Evolutionary conservation across 2,113 vertebrate genomes (phyloP).

Genomic region (Upupa epops): DNA sequence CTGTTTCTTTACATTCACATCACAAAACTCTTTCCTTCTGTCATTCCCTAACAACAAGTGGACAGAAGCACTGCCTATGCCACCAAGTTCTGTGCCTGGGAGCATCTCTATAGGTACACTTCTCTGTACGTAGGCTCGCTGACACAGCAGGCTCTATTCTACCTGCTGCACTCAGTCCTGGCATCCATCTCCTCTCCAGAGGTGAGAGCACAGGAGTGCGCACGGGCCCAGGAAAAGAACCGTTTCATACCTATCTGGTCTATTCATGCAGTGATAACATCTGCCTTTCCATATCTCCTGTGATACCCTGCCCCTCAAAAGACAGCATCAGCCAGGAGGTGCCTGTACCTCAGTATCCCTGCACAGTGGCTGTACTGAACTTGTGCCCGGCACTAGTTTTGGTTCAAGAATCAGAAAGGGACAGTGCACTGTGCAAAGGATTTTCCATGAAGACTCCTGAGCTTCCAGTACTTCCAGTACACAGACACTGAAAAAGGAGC

Average conservation of each 20-base stretch:
- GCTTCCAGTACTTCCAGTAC: background rate
- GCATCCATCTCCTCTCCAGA: background rate
- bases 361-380: too few relatives aligned
- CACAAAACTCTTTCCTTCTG: background rate
- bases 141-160: background rate
- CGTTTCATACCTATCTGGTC: background rate
- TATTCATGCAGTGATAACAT: background rate
- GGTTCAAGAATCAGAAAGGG: background rate
- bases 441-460: background rate
- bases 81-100: background rate
- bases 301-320: background rate
- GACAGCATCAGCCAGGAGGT: background rate
- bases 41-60: background rate
- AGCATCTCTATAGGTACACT: background rate
- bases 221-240: background rate
- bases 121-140: background rate
- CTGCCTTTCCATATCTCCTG: background rate
- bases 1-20: background rate
- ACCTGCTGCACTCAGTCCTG: background rate
- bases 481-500: background rate
- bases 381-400: too few relatives aligned
- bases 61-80: background rate
- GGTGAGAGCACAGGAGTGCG: background rate
- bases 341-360: background rate
- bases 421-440: background rate